Base-by-base conservation (phyloP, 2,888 invertebrate species). In the Belgica antarctica region DNA sequence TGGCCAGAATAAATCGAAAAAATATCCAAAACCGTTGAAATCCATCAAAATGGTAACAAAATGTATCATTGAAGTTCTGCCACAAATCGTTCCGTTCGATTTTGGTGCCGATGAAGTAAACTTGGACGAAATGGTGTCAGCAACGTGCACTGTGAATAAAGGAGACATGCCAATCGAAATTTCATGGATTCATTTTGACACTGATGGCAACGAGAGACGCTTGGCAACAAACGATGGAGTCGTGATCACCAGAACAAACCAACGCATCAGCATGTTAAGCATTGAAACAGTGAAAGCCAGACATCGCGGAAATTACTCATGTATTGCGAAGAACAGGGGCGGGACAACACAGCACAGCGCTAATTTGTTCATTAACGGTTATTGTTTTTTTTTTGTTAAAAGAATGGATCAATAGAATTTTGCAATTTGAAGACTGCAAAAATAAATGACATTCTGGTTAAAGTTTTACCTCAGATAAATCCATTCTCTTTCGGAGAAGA, bases 121-220 rank as follows among this genome's bases (percentile, higher is more conserved):
- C 76, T 87, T 89, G 75, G 88, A 89, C 66, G 89, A 90, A 75
- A 86, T 87, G 81, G 87, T 87, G 52, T 87, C 88, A 46, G 84
- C 89, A 71, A 84, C 86, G 72, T 90, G 90, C 79, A 86, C 87
- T 62, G 84, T 89, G 62, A 84, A 85, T 76, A 89, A 89, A 77
- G 90, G 93, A 72, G 92, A 93, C 79, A 84, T 87, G 75, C 93
- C 93, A 1, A 82, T 94, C 73, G 86, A 87, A 73, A 85, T 91
- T 72, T 83, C 84, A 72, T 91, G 90, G 91, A 79, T 82, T 71
- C 83, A 86, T 1, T 15, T 17, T 15, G 62, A 77, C 0, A 83
- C 83, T 28, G 82, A 84, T 74, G 83, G 85, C 73, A 84, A 84
- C 74, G 80, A 77, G 76, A 80, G 81, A 15, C 81, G 86, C 73